phyloP scores from a whole-genome alignment of 37 sponge, comb jelly and placozoan genomes.

The Crambe crambe region DNA sequence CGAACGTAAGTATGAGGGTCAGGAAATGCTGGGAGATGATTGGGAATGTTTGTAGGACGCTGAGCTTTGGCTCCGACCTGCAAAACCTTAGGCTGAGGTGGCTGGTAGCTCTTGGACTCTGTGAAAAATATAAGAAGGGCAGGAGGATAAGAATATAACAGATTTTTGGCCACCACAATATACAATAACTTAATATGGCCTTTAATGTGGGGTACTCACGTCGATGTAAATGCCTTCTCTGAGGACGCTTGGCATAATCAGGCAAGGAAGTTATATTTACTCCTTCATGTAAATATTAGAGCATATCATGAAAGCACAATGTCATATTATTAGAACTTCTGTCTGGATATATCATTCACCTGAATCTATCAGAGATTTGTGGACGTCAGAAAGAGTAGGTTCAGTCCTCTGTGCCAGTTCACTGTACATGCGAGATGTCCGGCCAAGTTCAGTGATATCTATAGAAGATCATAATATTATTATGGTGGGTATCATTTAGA shows the following conservation, averaged over 20 bases:
- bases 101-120: conserved; percentile 55
- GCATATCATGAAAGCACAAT: neutral
- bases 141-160: neutral
- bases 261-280: conserved; percentile 7
- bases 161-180: neutral
- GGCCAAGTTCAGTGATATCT: conserved; percentile 75
- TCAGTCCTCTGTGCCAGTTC: conserved; percentile 65
- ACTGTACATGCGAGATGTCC: conserved; percentile 48
- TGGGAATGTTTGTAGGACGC: conserved; percentile 55
- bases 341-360: conserved; percentile 23
- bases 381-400: conserved; percentile 71
- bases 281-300: neutral
- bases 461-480: neutral
- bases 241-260: conserved; percentile 61
- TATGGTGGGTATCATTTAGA: conserved; percentile 5
- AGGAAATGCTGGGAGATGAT: conserved; percentile 71
- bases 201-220: conserved; percentile 39
- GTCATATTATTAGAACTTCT: neutral
- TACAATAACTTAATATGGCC: too few species aligned
- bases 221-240: conserved; percentile 69
- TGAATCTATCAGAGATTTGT: conserved; percentile 61
- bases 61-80: conserved; percentile 56
- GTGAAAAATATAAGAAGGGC: neutral
- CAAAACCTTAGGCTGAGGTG: conserved; percentile 37
- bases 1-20: conserved; percentile 83